These are phyloP conservation scores for Catalaphyllia jardinei DNA, from an alignment of 64 coral and sea anemone genomes.

Conservation along the genomic window DNA sequence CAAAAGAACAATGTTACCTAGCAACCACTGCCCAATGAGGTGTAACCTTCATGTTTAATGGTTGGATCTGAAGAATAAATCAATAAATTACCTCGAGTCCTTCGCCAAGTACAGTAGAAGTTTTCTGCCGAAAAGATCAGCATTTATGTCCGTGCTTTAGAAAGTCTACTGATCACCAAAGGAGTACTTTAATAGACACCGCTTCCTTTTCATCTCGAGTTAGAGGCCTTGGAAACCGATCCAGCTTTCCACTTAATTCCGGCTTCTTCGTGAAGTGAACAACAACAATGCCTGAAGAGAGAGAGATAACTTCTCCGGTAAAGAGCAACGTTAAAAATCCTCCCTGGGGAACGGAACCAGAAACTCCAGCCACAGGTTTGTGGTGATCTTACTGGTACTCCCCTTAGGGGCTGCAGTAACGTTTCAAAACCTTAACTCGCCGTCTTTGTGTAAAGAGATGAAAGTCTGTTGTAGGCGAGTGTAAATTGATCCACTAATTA, in stretches of 20 bases:
- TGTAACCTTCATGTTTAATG: conserved; percentile 11
- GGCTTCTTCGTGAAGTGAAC: not conserved
- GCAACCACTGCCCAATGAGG: conserved; percentile 25
- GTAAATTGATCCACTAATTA: conserved; percentile 34
- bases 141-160: not conserved
- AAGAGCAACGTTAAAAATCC: conserved; percentile 66
- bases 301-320: conserved; percentile 37
- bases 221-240: not conserved
- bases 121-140: not conserved
- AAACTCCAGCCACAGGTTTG: conserved; percentile 63
- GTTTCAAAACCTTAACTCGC: not conserved
- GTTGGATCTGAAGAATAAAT: not conserved
- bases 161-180: not conserved
- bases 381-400: too few relatives aligned
- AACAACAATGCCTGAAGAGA: conserved; percentile 49
- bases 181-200: not conserved
- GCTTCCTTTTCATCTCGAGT: not conserved
- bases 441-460: not conserved
- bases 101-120: too few relatives aligned
- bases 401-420: not conserved
- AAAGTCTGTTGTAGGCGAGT: not conserved
- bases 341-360: conserved; percentile 62
- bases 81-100: not conserved
- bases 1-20: not conserved
- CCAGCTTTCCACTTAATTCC: conserved; percentile 17